Conservation (phyloP, 2,113 vertebrate genomes). For the Albula goreensis region DNA sequence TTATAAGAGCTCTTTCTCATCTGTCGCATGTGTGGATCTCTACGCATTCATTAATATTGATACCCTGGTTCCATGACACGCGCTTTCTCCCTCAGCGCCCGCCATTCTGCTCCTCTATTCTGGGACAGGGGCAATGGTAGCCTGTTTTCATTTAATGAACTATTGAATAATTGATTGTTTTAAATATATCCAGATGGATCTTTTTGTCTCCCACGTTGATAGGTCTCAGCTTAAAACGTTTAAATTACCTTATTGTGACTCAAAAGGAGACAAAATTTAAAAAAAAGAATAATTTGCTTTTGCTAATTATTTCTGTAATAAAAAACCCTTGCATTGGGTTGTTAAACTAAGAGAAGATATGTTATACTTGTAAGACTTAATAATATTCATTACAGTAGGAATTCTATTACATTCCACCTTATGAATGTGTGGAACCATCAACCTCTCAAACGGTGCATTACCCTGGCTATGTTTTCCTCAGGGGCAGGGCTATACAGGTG, state of each 20-base stretch:
- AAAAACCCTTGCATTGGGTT: background rate
- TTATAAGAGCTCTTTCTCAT: conserved; percentile 26
- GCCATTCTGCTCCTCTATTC: background rate
- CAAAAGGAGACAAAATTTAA: background rate
- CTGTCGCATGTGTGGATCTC: conserved; percentile 30
- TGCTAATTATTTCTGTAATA: background rate
- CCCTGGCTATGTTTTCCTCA: background rate
- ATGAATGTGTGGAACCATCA: background rate
- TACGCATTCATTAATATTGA: conserved; percentile 61
- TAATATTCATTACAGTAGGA: conserved; percentile 35
- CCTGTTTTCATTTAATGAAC: conserved; percentile 52
- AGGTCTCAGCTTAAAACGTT: conserved; percentile 45
- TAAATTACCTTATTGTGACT: conserved; percentile 40
- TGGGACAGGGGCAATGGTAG: conserved; percentile 45
- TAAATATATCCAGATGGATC: conserved; percentile 33
- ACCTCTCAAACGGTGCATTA: background rate
- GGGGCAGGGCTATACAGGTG: background rate
- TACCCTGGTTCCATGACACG: conserved; percentile 51
- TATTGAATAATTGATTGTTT: conserved; percentile 58
- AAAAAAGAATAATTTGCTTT: background rate
- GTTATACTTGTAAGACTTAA: conserved; percentile 15
- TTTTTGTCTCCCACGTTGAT: conserved; percentile 45
- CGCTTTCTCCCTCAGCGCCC: conserved; percentile 17
- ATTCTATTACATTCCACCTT: conserved; percentile 20
- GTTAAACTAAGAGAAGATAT: conserved; percentile 29